phyloP scores from a whole-genome alignment of 2,113 vertebrate genomes.

The Camarhynchus parvulus region DNA sequence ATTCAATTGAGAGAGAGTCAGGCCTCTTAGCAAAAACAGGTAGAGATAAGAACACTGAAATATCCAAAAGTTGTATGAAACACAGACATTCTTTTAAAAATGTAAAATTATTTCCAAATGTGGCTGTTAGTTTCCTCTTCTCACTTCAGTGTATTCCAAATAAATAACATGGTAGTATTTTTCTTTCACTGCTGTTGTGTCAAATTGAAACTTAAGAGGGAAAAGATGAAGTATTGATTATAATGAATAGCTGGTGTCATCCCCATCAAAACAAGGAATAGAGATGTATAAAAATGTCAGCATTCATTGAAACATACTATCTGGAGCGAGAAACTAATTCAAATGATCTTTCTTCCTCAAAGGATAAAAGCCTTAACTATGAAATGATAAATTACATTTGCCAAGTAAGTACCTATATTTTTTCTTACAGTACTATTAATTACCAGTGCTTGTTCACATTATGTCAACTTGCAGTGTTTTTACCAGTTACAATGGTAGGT shows the following conservation, averaged over 20 bases:
- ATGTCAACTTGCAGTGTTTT: neutral
- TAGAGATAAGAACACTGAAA: neutral
- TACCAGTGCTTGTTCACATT: neutral
- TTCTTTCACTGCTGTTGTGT: neutral
- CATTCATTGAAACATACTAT: neutral
- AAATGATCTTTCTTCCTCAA: neutral
- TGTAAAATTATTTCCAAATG: neutral
- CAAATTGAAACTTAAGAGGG: neutral
- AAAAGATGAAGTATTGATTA: neutral
- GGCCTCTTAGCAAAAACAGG: neutral
- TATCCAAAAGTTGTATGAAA: neutral
- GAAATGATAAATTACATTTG: neutral
- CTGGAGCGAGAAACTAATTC: neutral
- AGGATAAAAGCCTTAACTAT: neutral
- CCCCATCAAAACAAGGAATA: neutral
- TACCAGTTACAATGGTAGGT: neutral
- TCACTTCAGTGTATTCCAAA: neutral
- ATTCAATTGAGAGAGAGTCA: neutral
- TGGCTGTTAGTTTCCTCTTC: neutral
- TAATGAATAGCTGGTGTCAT: neutral
- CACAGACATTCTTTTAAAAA: neutral
- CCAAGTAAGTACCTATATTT: neutral
- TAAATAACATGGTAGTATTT: neutral
- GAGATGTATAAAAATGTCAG: neutral
- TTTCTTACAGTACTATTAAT: accelerated